phyloP scores from a whole-genome alignment of 2,797 vertebrate species.

The Pyrrhura leucotis region DNA sequence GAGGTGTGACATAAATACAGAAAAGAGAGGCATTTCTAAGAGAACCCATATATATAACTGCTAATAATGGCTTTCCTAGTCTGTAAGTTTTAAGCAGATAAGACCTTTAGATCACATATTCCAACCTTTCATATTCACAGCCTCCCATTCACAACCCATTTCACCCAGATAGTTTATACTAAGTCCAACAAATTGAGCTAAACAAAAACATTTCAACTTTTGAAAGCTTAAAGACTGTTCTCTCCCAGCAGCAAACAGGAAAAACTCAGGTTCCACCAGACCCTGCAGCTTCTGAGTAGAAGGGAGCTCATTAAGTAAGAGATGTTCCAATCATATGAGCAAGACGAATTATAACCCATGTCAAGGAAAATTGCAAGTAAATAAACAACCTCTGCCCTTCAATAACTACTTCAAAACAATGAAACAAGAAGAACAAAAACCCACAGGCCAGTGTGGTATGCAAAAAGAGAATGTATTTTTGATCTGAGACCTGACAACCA shows the following conservation, averaged over 20 bases:
- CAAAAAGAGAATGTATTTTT: neutral
- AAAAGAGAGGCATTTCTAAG: neutral
- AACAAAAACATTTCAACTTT: neutral
- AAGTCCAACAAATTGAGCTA: neutral
- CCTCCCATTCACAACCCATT: neutral
- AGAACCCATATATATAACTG: neutral
- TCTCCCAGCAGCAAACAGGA: neutral
- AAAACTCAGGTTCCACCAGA: neutral
- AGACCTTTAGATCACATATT: neutral
- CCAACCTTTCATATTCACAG: neutral
- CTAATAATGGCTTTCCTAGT: neutral
- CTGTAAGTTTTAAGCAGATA: neutral
- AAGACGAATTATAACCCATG: neutral
- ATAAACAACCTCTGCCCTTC: neutral
- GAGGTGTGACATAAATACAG: neutral
- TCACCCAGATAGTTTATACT: neutral
- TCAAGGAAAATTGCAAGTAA: neutral
- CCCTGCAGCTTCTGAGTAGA: neutral
- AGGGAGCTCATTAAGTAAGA: neutral
- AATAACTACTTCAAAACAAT: neutral
- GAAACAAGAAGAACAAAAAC: neutral
- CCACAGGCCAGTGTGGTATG: neutral
- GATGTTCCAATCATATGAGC: neutral
- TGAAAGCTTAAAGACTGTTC: neutral
- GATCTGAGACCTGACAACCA: neutral